phyloP scores from a whole-genome alignment of 2,888 invertebrate genomes.

The Ormyrus labotus region DNA sequence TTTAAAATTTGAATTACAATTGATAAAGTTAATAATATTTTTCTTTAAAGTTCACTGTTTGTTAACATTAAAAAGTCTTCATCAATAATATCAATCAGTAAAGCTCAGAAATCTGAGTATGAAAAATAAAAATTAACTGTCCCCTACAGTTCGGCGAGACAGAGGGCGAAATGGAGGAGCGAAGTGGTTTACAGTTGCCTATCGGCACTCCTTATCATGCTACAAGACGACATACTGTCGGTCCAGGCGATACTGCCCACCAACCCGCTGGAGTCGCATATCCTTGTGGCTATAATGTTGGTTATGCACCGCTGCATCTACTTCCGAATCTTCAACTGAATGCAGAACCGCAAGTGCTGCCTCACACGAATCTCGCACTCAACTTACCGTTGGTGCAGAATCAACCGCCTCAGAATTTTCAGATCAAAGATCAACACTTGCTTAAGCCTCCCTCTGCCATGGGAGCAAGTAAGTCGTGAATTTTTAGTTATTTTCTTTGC shows the following conservation, averaged over 20 bases:
- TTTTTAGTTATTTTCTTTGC: neutral
- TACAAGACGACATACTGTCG: conserved; percentile 92
- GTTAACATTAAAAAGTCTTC: no score
- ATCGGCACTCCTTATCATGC: conserved; percentile 78
- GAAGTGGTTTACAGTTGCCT: conserved; percentile 70
- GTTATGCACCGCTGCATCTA: conserved; percentile 67
- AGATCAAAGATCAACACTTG: conserved; percentile 94
- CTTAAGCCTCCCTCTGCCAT: conserved; percentile 94
- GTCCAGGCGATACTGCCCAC: conserved; percentile 92
- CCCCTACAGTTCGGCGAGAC: conserved; percentile 76
- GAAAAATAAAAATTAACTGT: neutral
- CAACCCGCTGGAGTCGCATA: conserved; percentile 77
- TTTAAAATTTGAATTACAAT: neutral
- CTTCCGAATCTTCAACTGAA: conserved; percentile 70
- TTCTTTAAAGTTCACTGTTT: neutral
- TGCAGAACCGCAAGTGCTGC: conserved; percentile 79
- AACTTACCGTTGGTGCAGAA: conserved; percentile 90
- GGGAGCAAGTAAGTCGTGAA: conserved; percentile 82
- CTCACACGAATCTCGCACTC: conserved; percentile 89
- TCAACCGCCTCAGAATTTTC: conserved; percentile 89
- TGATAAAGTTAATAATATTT: neutral
- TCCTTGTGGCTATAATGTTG: conserved; percentile 70
- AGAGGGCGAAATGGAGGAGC: conserved; percentile 74
- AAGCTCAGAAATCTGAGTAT: neutral
- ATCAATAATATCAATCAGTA: no score